Conservation (phyloP, 2,113 vertebrate genomes). For the Malurus elegans region DNA sequence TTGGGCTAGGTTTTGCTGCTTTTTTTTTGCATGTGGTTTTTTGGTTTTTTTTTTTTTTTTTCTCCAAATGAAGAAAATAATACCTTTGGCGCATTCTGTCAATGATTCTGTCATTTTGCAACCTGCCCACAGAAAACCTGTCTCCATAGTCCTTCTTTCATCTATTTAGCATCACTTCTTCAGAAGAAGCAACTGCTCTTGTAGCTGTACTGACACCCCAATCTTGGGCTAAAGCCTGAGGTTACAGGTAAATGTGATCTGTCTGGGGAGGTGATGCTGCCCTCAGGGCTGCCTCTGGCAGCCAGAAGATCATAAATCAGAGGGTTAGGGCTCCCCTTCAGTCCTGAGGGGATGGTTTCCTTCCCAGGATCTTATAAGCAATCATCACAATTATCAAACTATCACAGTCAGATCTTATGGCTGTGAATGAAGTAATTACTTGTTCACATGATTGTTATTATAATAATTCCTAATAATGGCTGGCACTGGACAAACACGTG, state of each 20-base stretch:
- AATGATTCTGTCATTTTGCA: slow-evolving; percentile 2
- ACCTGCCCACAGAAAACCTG: slow-evolving; percentile 37
- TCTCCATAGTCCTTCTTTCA: not conserved
- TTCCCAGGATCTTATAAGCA: not conserved
- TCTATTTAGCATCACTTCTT: not conserved
- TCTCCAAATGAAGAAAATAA: not conserved
- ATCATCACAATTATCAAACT: too few relatives aligned
- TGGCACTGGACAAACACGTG: not conserved
- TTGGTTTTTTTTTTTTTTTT: not conserved
- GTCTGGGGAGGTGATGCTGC: not conserved
- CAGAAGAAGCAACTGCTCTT: not conserved
- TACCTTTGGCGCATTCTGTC: slow-evolving; percentile 18
- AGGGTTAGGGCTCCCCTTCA: not conserved
- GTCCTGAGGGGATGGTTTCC: not conserved
- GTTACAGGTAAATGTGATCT: not conserved
- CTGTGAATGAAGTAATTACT: not conserved
- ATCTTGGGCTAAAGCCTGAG: not conserved
- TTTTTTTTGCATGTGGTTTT: not conserved
- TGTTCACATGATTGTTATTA: not conserved
- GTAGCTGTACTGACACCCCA: not conserved
- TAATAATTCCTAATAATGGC: not conserved
- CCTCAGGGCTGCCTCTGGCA: not conserved
- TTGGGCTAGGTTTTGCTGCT: not conserved
- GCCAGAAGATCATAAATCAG: not conserved
- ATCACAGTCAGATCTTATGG: not conserved